Evolutionary conservation across 1,140 invertebrate species (phyloP), one percentile per base, ranked within the genome.

Genomic region (Subanguina moxae): DNA sequence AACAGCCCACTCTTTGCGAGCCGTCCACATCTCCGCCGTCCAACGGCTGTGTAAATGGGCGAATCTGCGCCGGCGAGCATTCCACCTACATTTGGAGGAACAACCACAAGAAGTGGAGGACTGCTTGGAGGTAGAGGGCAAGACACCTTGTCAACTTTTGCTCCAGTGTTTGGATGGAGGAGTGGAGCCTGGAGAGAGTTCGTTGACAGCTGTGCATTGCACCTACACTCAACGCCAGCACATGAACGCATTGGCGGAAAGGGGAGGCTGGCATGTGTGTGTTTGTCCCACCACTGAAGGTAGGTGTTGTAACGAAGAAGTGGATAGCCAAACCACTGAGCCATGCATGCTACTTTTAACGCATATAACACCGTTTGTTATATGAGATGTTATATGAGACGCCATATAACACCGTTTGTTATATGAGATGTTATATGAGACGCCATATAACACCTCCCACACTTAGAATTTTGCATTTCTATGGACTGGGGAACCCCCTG

Each of bases 11-110:
- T 81, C 79, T n/a, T 59, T 79, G 0, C 71, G 79, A 46, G 80
- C 79, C 21, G 79, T 82, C 21, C 57, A 65, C 15, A 46, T 70
- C 8, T 57, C 71, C 7, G 61, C 64, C 56, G 65, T 75, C n/a
- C 43, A 63, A 17, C 48, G 61, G 64, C 46, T 81, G 13, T 70
- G 59, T n/a, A 52, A 78, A 45, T 80, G 45, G 61, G 74, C 78
- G 1, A 43, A 19, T 1, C 30, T 57, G 30, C n/a, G 72, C 1
- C 65, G 63, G 13, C 56, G 74, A 7, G 73, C 80, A 11, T 76
- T 81, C 32, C 79, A 81, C 63, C 71, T 82, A 28, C 79, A 81
- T 64, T 65, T 81, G 42, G 79, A 81, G 62, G 79, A 81, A 64
- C 79, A 81, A 57, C 79, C 79, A 13, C 76, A 75, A 27, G 79